A percentile compares a stretch with the other conserved stretches of the same genome.
phyloP scores from a whole-genome alignment of 2,888 invertebrate species.

The Amiota mariae region DNA sequence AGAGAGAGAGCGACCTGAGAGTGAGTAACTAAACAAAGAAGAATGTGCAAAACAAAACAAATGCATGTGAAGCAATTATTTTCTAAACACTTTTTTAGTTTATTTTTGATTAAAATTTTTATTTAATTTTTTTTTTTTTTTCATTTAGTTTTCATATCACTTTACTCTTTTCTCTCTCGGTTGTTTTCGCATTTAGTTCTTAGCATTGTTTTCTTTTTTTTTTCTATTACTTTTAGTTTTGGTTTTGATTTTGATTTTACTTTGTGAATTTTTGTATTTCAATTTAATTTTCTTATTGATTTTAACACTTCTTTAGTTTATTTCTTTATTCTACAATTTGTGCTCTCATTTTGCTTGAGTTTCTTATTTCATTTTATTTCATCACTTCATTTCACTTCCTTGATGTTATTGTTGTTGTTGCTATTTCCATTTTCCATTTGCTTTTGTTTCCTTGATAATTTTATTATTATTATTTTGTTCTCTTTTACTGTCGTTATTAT shows the following conservation, averaged over 20 bases:
- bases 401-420: slow-evolving; percentile 29
- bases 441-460: background rate
- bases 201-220: background rate
- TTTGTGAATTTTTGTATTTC: slow-evolving; percentile 4
- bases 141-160: background rate
- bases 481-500: background rate
- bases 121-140: background rate
- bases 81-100: background rate
- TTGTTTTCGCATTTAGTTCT: slow-evolving; percentile 4
- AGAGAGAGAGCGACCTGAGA: no score
- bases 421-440: slow-evolving; percentile 28
- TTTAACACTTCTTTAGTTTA: slow-evolving; percentile 25
- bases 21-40: background rate
- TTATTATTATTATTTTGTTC: background rate
- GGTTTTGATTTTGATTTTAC: background rate
- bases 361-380: slow-evolving; percentile 54
- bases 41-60: background rate
- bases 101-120: no score
- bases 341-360: background rate
- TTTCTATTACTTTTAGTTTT: background rate
- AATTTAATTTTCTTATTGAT: slow-evolving; percentile 13
- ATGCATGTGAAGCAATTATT: no score
- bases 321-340: background rate
- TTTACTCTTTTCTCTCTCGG: background rate
- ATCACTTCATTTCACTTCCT: slow-evolving; percentile 18